These are phyloP conservation scores for Onthophagus taurus DNA, from an alignment of 1,140 invertebrate species.

Conservation along the genomic window DNA sequence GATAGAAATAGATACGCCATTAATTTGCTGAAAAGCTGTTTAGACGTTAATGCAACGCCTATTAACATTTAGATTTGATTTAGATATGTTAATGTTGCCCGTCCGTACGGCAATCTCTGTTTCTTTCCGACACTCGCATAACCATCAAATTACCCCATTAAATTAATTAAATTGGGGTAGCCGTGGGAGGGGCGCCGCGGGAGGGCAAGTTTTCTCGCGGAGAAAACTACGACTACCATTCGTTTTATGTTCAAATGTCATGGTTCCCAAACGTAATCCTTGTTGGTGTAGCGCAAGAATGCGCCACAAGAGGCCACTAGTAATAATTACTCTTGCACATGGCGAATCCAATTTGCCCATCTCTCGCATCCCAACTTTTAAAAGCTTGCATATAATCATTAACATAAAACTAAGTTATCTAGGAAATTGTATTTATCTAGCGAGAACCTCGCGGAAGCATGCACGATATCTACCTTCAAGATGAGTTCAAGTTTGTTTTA, in stretches of 20 bases:
- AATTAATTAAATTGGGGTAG: slow-evolving; percentile 9
- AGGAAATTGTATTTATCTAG: slow-evolving; percentile 14
- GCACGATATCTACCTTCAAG: no score
- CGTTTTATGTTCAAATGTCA: slow-evolving; percentile 14
- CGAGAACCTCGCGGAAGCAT: no score
- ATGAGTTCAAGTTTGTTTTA: no score
- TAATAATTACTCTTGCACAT: slow-evolving; percentile 35
- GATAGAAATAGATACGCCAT: no score
- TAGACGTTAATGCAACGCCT: no score
- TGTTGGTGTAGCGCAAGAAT: slow-evolving; percentile 23
- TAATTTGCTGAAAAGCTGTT: no score
- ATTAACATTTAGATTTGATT: no score
- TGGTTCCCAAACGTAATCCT: slow-evolving; percentile 21
- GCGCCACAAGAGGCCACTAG: slow-evolving; percentile 32
- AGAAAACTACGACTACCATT: slow-evolving; percentile 4
- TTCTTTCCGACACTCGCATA: no score
- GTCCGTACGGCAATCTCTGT: no score
- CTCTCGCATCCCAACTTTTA: slow-evolving; percentile 28
- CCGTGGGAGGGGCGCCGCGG: slow-evolving; percentile 3
- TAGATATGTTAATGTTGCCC: no score
- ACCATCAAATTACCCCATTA: slow-evolving; percentile 1
- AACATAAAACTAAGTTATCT: slow-evolving; percentile 27
- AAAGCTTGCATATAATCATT: slow-evolving; percentile 37
- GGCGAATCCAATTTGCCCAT: slow-evolving; percentile 30
- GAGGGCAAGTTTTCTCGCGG: no score